Evolutionary conservation across 2,113 vertebrate genomes (phyloP).

Genomic region (Neotoma lepida): DNA sequence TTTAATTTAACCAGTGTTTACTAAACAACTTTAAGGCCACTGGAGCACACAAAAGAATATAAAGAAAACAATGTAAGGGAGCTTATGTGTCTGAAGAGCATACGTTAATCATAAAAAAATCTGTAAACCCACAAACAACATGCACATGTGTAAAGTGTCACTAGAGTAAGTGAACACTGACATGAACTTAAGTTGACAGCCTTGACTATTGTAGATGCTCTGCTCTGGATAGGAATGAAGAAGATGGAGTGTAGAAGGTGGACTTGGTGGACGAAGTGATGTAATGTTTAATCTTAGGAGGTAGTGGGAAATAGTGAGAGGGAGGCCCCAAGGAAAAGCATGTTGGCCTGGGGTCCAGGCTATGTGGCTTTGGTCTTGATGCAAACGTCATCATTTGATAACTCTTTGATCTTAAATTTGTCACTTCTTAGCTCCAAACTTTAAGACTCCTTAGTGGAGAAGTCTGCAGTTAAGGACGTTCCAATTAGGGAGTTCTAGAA

Average conservation of each 20-base stretch:
- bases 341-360: neutral
- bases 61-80: constrained; percentile 37
- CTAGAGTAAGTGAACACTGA: constrained; percentile 59
- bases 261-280: neutral
- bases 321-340: neutral
- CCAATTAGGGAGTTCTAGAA: neutral
- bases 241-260: constrained; percentile 30
- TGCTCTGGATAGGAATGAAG: constrained; percentile 52
- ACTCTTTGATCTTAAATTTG: constrained; percentile 2
- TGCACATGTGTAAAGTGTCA: constrained; percentile 48
- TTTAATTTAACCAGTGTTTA: constrained; percentile 61
- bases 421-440: constrained; percentile 14
- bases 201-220: constrained; percentile 42
- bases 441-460: neutral
- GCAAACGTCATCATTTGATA: neutral
- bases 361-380: constrained; percentile 19
- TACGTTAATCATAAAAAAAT: constrained; percentile 27
- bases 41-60: neutral
- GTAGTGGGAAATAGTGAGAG: neutral
- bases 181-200: constrained; percentile 38
- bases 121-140: constrained; percentile 43
- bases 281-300: constrained; percentile 3
- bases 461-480: neutral
- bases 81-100: neutral
- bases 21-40: neutral